Evolutionary conservation across 2,888 invertebrate species (phyloP).

Genomic region (Allolobophora icterica): DNA sequence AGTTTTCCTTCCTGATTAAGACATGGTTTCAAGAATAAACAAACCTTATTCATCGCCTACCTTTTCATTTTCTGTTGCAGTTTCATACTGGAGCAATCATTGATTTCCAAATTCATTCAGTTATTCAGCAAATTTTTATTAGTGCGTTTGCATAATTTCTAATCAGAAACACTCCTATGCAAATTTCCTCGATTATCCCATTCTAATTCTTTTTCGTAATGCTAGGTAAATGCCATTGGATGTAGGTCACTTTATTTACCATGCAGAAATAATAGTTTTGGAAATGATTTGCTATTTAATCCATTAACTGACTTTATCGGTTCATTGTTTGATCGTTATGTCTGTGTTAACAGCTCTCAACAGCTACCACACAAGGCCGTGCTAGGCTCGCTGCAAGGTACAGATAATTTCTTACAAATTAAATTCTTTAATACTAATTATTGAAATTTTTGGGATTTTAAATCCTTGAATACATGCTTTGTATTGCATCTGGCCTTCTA

Average conservation of each 20-base stretch:
- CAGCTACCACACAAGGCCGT: not conserved
- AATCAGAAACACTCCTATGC: no score
- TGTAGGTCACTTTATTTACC: not conserved
- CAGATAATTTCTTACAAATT: not conserved
- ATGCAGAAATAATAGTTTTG: not conserved
- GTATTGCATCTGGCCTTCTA: not conserved
- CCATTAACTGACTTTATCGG: not conserved
- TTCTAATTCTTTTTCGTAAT: no score
- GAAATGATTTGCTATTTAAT: no score
- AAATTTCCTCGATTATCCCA: no score
- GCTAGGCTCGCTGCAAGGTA: not conserved
- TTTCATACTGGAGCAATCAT: not conserved
- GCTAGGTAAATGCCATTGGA: no score
- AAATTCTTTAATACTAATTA: not conserved
- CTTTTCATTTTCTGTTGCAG: not conserved
- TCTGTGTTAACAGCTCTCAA: conserved; percentile 1
- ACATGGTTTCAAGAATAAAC: not conserved
- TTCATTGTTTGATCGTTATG: conserved; percentile 6
- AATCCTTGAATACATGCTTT: not conserved
- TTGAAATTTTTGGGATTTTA: not conserved
- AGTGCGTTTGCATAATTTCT: not conserved
- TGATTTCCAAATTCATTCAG: not conserved
- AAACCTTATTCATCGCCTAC: not conserved
- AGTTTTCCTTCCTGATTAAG: not conserved
- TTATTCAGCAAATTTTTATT: not conserved